Conservation (phyloP, 1,140 invertebrate species). For the Drosophila sturtevanti region DNA sequence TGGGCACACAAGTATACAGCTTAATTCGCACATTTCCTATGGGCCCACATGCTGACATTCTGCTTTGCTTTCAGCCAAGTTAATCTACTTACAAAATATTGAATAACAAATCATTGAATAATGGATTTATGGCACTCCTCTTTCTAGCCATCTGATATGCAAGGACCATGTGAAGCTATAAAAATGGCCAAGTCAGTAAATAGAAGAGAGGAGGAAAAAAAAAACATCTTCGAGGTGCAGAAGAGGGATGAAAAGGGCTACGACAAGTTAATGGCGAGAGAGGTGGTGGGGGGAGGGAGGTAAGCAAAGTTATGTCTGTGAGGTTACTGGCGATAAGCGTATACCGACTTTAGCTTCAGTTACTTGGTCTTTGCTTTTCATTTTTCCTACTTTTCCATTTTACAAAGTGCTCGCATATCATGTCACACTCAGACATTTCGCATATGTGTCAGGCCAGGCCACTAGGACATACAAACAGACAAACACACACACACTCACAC, state of each 20-base stretch:
- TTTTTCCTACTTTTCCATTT: slow-evolving; percentile 60
- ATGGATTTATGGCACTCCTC: slow-evolving; percentile 78
- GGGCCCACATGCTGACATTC: slow-evolving; percentile 53
- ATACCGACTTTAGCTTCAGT: slow-evolving; percentile 68
- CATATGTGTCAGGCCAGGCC: slow-evolving; percentile 75
- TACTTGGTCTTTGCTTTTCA: slow-evolving; percentile 62
- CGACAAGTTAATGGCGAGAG: not conserved
- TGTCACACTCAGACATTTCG: slow-evolving; percentile 78
- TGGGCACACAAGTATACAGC: slow-evolving; percentile 28
- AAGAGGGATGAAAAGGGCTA: not conserved
- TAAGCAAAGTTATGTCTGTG: slow-evolving; percentile 32
- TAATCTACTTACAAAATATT: slow-evolving; percentile 82
- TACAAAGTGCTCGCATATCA: slow-evolving; percentile 82
- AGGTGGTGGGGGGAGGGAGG: slow-evolving; percentile 1
- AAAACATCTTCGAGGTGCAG: not conserved
- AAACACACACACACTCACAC: slow-evolving; percentile 23
- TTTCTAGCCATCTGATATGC: slow-evolving; percentile 67
- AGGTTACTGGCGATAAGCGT: slow-evolving; percentile 53
- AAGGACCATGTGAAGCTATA: slow-evolving; percentile 57
- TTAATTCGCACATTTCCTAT: slow-evolving; percentile 57
- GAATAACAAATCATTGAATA: slow-evolving; percentile 82
- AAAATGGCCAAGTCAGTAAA: slow-evolving; percentile 48
- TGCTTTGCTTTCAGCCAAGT: slow-evolving; percentile 72
- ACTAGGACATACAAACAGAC: slow-evolving; percentile 44
- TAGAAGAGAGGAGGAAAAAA: not conserved